Evolutionary conservation across 2,888 invertebrate genomes (phyloP), one percentile per base, ranked within the genome.

Genomic region (Fissipunctia ypsillon): DNA sequence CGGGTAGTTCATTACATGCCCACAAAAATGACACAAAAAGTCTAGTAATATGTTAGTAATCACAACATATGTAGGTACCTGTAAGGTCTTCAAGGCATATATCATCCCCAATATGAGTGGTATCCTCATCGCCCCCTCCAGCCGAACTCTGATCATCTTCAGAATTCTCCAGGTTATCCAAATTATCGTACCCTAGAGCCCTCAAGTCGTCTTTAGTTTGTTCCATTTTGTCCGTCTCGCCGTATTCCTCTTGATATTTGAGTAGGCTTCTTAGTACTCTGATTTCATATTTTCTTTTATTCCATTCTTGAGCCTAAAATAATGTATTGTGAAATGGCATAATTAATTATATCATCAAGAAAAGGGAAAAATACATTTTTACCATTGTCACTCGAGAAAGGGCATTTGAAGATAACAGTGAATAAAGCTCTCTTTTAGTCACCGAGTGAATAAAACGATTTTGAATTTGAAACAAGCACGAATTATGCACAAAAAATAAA

Each of bases 81-180:
- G 97, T 97, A 19, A 98, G 95, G 84, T 98, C 97, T 48, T 98
- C 97, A 59, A 98, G 95, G 84, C 97, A 97, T 64, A 98, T 96
- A 86, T 98, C 97, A 75, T 97, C 97, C 0, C 97, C 98, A 84
- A 98, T 97, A 80, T 97, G 96, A 0, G 97, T 96, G 0, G 96
- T 97, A 76, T 97, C 97, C n/a, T 97, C 96, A n/a, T 96, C 96
- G 0, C 92, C 93, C 0, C 96, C 96, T 0, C 96, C 94, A 0
- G 94, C 94, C 0, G 96, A 96, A 25, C 96, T 96, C 60, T 95
- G 92, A 14, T 96, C 94, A 70, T 96, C 95, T 66, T 96, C 95
- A 69, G 96, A 96, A 73, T 96, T 94, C 22, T 97, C 96, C 41
- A 93, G 79, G 69, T 92, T 95, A 81, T 97, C 96, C 80, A 95